Percentiles rank a stretch among this genome's conserved stretches.
Evolutionary conservation across 2,113 vertebrate species (phyloP).

Genomic region (Macquaria ambigua): DNA sequence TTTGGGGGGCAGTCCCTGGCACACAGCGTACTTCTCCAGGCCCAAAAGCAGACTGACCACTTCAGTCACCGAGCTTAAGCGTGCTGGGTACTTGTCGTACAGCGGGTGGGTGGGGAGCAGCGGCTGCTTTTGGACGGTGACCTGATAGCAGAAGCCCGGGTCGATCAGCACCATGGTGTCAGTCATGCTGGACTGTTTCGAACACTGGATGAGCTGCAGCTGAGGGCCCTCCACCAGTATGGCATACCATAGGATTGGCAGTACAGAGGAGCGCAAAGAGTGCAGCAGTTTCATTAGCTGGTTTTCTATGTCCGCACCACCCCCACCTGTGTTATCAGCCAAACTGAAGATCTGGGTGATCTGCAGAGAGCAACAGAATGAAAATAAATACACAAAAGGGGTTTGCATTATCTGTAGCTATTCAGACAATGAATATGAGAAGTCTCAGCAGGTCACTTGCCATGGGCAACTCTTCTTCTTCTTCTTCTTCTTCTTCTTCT

Average conservation of each 20-base stretch:
- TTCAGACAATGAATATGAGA: background rate
- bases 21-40: slow-evolving; percentile 81
- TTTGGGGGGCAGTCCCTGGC: slow-evolving; percentile 75
- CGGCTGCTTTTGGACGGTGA: slow-evolving; percentile 84
- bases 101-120: slow-evolving; percentile 83
- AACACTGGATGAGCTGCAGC: slow-evolving; percentile 86
- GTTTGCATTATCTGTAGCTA: background rate
- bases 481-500: background rate
- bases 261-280: slow-evolving; percentile 61
- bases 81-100: slow-evolving; percentile 75
- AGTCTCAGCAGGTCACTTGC: slow-evolving; percentile 38
- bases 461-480: slow-evolving; percentile 67
- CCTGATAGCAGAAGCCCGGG: slow-evolving; percentile 78
- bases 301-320: slow-evolving; percentile 55
- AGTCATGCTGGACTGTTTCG: slow-evolving; percentile 81
- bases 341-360: slow-evolving; percentile 85
- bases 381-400: background rate
- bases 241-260: slow-evolving; percentile 83
- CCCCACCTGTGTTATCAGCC: slow-evolving; percentile 50
- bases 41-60: slow-evolving; percentile 80
- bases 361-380: slow-evolving; percentile 53
- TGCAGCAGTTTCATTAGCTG: slow-evolving; percentile 79
- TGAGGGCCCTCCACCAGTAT: slow-evolving; percentile 81
- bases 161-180: slow-evolving; percentile 84
- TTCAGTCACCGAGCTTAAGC: slow-evolving; percentile 59